Evolutionary conservation across 2,113 vertebrate genomes (phyloP), one percentile per base, ranked within the genome.

Genomic region (Plestiodon gilberti): DNA sequence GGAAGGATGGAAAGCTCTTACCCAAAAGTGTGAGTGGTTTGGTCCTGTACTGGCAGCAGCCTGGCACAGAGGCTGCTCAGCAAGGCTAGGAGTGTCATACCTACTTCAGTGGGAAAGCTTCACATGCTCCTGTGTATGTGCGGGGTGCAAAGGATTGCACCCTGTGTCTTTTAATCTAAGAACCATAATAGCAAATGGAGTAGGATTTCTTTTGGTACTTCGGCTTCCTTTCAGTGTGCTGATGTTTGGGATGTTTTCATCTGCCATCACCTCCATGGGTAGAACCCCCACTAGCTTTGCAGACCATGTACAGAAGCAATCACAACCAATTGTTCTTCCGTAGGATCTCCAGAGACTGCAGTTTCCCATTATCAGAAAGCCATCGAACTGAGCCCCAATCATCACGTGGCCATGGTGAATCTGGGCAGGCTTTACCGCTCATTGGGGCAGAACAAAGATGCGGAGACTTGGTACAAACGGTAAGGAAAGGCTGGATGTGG

Each of bases 401-500:
- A 99, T 92, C 98, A 99, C 0, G 98, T 99, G 94, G 99, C 99
- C 90, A 99, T 99, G 98, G 97, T 99, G 90, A 99, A 99, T 91
- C 95, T 99, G 85, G 99, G 98, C 48, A 97, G 99, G 28, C 97
- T 99, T 59, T 97, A 99, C 83, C 97, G 98, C 86, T 98, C 98
- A 0, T 93, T 98, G 89, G 98, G 98, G 48, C 96, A 98, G 77
- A 99, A 98, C 94, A 94, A 96, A 83, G 96, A 97, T 89, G 98
- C 99, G 0, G 99, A 99, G 93, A 90, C 94, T 2, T 99, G 99
- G 98, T 99, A 99, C 94, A 99, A 97, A 92, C 97, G 98, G 99
- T 99, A 95, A 92, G 88, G 43, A 33, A 64, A 23, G 14, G 6
- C 61, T 52, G 35, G 28, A 55, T 33, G 30, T 4, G 25, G 20